phyloP scores from a whole-genome alignment of 2,888 invertebrate genomes.

The Antheraea assamensis region DNA sequence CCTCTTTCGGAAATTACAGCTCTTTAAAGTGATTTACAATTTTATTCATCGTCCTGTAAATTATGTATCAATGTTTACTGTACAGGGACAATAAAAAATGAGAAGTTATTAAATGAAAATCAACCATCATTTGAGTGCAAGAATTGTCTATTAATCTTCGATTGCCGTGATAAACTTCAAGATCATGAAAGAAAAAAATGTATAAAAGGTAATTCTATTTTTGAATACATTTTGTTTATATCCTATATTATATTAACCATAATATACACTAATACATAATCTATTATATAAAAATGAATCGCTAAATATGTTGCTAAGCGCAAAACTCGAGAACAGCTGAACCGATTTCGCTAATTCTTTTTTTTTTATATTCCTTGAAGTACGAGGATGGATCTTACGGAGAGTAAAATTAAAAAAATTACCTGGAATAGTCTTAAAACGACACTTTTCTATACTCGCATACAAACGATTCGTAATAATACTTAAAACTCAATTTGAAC shows the following conservation, averaged over 20 bases:
- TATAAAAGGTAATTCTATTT: slow-evolving; percentile 46
- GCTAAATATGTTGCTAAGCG: too few relatives aligned
- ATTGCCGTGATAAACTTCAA: slow-evolving; percentile 40
- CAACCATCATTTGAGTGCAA: slow-evolving; percentile 42
- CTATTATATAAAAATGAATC: too few relatives aligned
- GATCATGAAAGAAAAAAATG: slow-evolving; percentile 49
- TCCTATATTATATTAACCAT: neutral
- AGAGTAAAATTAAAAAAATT: too few relatives aligned
- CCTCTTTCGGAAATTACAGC: neutral
- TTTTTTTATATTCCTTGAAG: too few relatives aligned
- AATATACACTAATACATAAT: too few relatives aligned
- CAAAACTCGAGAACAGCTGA: too few relatives aligned
- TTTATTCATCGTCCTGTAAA: neutral
- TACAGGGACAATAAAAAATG: slow-evolving; percentile 53
- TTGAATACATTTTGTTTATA: neutral
- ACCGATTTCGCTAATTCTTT: too few relatives aligned
- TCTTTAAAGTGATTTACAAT: neutral
- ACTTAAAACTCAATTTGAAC: too few relatives aligned
- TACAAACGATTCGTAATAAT: too few relatives aligned
- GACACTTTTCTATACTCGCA: too few relatives aligned
- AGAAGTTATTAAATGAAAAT: slow-evolving; percentile 33
- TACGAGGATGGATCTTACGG: too few relatives aligned
- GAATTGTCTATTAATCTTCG: slow-evolving; percentile 46
- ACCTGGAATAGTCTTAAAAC: too few relatives aligned
- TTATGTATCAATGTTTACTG: slow-evolving; percentile 19